Conservation (phyloP, 2,888 invertebrate species). For the Stenurella melanura region DNA sequence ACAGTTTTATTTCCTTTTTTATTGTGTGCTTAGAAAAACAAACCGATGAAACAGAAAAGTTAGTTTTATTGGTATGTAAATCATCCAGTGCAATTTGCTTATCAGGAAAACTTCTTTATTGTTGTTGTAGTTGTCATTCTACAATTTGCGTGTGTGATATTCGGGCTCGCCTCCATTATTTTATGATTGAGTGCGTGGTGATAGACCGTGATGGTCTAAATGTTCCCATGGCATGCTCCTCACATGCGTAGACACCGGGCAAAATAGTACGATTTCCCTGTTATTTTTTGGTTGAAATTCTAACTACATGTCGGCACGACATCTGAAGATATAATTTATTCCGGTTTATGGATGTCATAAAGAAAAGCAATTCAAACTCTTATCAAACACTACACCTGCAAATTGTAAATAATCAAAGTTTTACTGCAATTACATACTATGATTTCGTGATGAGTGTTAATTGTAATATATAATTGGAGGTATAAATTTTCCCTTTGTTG, state of each 20-base stretch:
- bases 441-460: constrained; percentile 21
- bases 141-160: constrained; percentile 29
- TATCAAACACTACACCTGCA: constrained; percentile 42
- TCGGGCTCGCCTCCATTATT: constrained; percentile 19
- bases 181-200: constrained; percentile 51
- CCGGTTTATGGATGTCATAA: constrained; percentile 26
- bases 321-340: constrained; percentile 43
- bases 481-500: neutral
- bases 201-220: constrained; percentile 57
- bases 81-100: constrained; percentile 24
- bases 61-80: constrained; percentile 13
- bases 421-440: constrained; percentile 31
- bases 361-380: constrained; percentile 22
- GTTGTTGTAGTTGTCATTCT: constrained; percentile 23
- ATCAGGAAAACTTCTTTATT: constrained; percentile 2
- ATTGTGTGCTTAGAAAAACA: neutral
- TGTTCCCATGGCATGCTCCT: constrained; percentile 51
- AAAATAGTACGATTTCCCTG: constrained; percentile 52
- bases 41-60: neutral
- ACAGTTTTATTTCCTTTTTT: neutral
- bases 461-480: neutral
- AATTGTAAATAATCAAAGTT: constrained; percentile 37
- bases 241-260: constrained; percentile 55
- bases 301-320: constrained; percentile 40
- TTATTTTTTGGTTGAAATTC: constrained; percentile 16